These are phyloP conservation scores for Linnaemya vulpina DNA, from an alignment of 2,888 invertebrate genomes.

Conservation along the genomic window DNA sequence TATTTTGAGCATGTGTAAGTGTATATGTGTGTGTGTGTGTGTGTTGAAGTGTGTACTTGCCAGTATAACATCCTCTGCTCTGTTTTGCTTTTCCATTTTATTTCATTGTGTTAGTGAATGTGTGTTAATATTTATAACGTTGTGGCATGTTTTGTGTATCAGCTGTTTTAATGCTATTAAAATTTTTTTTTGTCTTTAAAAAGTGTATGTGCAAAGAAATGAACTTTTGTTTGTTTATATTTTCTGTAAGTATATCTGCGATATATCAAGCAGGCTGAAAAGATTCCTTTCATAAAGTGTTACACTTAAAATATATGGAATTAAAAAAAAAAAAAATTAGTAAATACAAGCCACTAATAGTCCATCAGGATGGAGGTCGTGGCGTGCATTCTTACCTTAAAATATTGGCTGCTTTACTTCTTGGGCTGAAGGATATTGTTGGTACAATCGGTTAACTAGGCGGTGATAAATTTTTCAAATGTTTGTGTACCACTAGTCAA, in stretches of 20 bases:
- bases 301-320: too few relatives aligned
- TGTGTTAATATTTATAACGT: conserved; percentile 35
- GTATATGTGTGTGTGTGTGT: conserved; percentile 12
- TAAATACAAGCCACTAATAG: too few relatives aligned
- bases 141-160: conserved; percentile 64
- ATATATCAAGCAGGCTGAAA: not conserved
- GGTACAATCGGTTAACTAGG: too few relatives aligned
- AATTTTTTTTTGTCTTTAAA: conserved; percentile 27
- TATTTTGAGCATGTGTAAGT: not conserved
- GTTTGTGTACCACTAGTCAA: too few relatives aligned
- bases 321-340: too few relatives aligned
- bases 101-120: not conserved
- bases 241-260: not conserved
- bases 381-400: too few relatives aligned
- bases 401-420: too few relatives aligned
- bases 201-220: not conserved
- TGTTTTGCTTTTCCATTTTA: not conserved
- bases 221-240: not conserved
- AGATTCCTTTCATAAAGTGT: not conserved
- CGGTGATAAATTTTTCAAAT: too few relatives aligned
- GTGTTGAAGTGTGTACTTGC: not conserved
- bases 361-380: too few relatives aligned
- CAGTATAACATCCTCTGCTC: conserved; percentile 6
- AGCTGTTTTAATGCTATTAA: conserved; percentile 60
- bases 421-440: too few relatives aligned